A percentile compares a stretch with the other conserved stretches of the same genome.
phyloP scores from a whole-genome alignment of 2,888 invertebrate species.

The Crematogaster levior region DNA sequence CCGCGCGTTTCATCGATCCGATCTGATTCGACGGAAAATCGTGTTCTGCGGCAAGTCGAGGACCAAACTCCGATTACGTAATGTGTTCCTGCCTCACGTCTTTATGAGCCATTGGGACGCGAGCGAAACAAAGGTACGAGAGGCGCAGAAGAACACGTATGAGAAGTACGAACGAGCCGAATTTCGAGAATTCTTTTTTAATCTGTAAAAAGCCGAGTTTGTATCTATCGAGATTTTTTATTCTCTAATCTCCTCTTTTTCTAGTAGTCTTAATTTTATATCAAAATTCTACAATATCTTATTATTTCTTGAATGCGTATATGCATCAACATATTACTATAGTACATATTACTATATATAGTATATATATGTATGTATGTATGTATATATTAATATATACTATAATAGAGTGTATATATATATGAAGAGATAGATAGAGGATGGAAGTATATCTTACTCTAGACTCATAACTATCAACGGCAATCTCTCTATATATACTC shows the following conservation, averaged over 20 bases:
- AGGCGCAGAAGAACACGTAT: background rate
- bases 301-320: background rate
- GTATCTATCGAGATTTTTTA: background rate
- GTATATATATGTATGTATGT: no score
- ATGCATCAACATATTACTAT: no score
- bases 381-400: no score
- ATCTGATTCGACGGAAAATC: background rate
- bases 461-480: no score
- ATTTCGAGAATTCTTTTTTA: background rate
- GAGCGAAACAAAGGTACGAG: background rate
- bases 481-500: no score
- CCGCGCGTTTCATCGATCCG: slow-evolving; percentile 26
- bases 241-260: no score
- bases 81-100: background rate
- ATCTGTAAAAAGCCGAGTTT: background rate
- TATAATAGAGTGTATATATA: no score
- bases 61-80: background rate
- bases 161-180: background rate
- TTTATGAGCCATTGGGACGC: background rate
- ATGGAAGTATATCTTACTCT: no score
- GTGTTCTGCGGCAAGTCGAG: background rate
- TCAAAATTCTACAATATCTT: background rate
- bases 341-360: no score
- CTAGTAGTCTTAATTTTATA: background rate
- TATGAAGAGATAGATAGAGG: no score